Evolutionary conservation across 2,113 vertebrate genomes (phyloP).

Genomic region (Ceuthmochares aereus): DNA sequence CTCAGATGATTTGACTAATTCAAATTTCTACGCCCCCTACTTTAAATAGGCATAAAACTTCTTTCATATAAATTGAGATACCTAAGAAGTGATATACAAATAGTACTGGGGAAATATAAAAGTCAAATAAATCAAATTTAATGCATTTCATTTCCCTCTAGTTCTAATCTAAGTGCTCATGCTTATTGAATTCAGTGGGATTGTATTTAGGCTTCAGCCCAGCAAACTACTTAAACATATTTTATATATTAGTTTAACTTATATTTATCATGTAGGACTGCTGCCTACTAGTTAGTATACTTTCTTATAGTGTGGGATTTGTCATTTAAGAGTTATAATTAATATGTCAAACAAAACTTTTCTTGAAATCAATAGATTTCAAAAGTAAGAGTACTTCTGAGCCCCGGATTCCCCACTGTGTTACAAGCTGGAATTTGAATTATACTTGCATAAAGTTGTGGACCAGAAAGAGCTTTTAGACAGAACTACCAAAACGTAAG

Average conservation of each 20-base stretch:
- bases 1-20: neutral
- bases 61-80: neutral
- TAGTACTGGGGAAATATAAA: neutral
- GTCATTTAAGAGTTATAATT: neutral
- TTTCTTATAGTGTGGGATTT: neutral
- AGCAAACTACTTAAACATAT: neutral
- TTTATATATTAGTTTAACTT: neutral
- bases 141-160: neutral
- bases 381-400: neutral
- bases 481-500: neutral
- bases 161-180: neutral
- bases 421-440: neutral
- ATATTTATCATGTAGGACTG: neutral
- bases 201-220: neutral
- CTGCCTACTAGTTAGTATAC: neutral
- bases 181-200: neutral
- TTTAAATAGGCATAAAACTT: neutral
- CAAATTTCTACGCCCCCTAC: neutral
- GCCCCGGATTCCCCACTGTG: neutral
- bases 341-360: neutral
- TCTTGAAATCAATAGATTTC: neutral
- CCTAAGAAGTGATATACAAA: neutral
- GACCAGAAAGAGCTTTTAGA: neutral
- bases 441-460: accelerated
- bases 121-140: neutral